These are phyloP conservation scores for Ecdyonurus torrentis DNA, from an alignment of 2,888 invertebrate species.

Conservation along the genomic window DNA sequence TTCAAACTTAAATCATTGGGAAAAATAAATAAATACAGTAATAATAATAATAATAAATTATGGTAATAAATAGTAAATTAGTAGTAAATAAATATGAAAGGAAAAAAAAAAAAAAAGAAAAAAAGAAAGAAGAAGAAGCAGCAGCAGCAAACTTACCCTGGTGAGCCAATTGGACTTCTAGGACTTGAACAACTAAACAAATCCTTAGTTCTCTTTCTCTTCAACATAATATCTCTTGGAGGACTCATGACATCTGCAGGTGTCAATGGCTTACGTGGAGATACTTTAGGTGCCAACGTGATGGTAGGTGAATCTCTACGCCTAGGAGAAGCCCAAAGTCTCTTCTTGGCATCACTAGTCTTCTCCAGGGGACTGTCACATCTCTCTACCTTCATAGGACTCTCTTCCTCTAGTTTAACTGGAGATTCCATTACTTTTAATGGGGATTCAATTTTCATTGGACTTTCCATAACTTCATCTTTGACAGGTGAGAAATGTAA, in stretches of 20 bases:
- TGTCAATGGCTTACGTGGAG: not conserved
- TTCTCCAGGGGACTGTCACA: not conserved
- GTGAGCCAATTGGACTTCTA: not conserved
- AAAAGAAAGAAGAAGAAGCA: no score
- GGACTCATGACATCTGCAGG: not conserved
- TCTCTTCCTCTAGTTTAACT: not conserved
- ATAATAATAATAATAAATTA: no score
- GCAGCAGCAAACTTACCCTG: conserved; percentile 2
- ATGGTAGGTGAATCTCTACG: not conserved
- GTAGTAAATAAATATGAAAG: no score
- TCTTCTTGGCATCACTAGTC: not conserved
- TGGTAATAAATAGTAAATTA: no score
- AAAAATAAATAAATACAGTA: no score
- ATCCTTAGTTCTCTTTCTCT: not conserved
- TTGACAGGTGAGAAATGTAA: not conserved
- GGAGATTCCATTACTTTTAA: not conserved
- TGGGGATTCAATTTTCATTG: not conserved
- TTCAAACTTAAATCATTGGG: no score
- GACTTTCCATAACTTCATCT: not conserved
- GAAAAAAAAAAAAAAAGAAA: no score
- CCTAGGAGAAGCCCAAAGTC: not conserved
- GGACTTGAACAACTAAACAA: not conserved
- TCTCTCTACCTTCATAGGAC: not conserved
- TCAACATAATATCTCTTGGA: not conserved
- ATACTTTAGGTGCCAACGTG: not conserved